Base-by-base conservation (phyloP, 2,113 vertebrate genomes). In the Hippotragus niger region DNA sequence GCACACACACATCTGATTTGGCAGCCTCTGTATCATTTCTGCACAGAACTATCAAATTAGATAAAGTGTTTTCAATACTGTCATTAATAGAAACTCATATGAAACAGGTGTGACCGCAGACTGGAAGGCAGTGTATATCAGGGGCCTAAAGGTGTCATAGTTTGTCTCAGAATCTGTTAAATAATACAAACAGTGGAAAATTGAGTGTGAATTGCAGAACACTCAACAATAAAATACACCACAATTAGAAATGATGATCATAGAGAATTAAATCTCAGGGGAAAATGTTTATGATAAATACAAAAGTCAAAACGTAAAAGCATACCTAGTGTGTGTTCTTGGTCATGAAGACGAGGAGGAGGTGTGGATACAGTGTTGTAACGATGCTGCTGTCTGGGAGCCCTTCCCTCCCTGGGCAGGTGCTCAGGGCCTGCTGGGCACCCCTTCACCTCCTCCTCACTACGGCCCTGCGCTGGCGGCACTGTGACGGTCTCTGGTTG, bases 91-190 rank as follows among this genome's bases (percentile, higher is more conserved):
- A 80, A 78, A 88, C 64, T 55, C 50, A 50, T 9, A n/a, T 76
- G 74, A 71, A 90, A 53, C n/a, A 87, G 87, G 43, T 84, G 17
- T 91, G 81, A 92, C 11, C 80, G 11, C 36, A 81, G 31, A 15
- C 33, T 40, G 84, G 82, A 47, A 88, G 82, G 45, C 6, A 31
- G 21, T 40, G 21, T 89, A 3, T 93, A n/a, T 89, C 16, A 76
- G 55, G 76, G 88, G 31, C 52, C 58, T 88, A 36, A 93, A 91
- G 78, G 17, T 57, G 64, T 91, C 67, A 33, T 43, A n/a, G 25
- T 50, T 94, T 94, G 11, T 87, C 80, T 94, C 9, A n/a, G 83
- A 92, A 36, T 29, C 40, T 91, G 15, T 94, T 52, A 82, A 86
- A 62, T 83, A 52, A 62, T 36, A 90, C 5, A 13, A 64, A 36